Base-by-base conservation (phyloP, 2,113 vertebrate species). In the Paracanthobrama guichenoti region DNA sequence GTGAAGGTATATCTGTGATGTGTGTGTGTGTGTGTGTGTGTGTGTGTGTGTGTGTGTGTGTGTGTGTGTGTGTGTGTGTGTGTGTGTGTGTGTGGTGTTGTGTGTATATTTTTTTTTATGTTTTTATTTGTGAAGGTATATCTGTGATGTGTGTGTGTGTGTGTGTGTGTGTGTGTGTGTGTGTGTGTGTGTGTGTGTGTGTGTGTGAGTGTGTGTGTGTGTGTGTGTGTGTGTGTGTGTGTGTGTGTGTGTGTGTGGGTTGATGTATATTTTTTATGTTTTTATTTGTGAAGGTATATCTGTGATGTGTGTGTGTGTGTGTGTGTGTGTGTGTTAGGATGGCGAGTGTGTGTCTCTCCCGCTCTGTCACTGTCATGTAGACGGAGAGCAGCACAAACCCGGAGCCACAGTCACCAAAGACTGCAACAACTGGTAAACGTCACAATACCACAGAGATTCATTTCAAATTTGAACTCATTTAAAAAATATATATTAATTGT, bases 391-490 rank as follows among this genome's bases (percentile, higher is more conserved):
- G 71, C 90, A 94, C 50, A 77, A 89, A 0, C 91, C 95, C 0
- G 95, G 95, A 83, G 92, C 93, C 1, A 42, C 22, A 0, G 92
- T 96, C 46, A 42, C 85, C n/a, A 87, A 39, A n/a, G 92, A 90
- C 24, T 98, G 97, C 75, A 95, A 94, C 86, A 97, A 94, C 86
- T 97, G 96, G 96, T 96, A 84, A 35, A 77, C 75, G 2, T 11
- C 69, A 73, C 39, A 6, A 28, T 31, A 35, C 6, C 1, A 67
- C 20, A 10, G 35, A 35, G 7, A 35, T 35, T 60, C 59, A 26
- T 3, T n/a, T 31, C n/a, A 31, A 2, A 31, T 31, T 31, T 31
- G 0, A 31, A 31, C 31, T 31, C 31, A 31, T 31, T 3, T 3
- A 31, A 31, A 31, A 31, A 31, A 31, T 3, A 31, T 31, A 2